phyloP scores from a whole-genome alignment of 2,797 vertebrate species.

The Catostomus latipinnis region DNA sequence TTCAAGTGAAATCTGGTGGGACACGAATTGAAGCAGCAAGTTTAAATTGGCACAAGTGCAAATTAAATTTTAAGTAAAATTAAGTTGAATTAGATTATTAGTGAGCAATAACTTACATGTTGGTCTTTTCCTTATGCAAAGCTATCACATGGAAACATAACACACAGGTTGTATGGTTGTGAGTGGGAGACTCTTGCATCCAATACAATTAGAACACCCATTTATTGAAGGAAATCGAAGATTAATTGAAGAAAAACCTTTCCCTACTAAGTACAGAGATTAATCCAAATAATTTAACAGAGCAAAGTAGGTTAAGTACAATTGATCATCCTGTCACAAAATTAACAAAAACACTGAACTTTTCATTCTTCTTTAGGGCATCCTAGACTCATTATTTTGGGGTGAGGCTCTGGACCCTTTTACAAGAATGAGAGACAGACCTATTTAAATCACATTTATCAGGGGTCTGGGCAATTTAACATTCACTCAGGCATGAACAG shows the following conservation, averaged over 20 bases:
- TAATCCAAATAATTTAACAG: neutral
- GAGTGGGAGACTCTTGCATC: too few species aligned
- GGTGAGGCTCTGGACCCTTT: neutral
- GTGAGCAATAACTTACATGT: too few species aligned
- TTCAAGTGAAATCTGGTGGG: too few species aligned
- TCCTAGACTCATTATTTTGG: neutral
- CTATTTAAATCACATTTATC: constrained; percentile 31
- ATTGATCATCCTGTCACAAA: neutral
- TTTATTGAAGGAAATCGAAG: neutral
- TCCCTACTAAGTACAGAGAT: neutral
- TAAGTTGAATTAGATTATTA: too few species aligned
- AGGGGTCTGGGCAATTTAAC: constrained; percentile 42
- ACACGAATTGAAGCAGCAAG: too few species aligned
- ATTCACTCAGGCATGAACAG: constrained; percentile 37
- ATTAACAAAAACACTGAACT: too few species aligned
- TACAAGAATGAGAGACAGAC: constrained; percentile 1
- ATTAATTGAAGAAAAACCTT: neutral
- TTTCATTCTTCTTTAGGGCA: neutral
- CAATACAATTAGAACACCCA: neutral
- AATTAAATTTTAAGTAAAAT: too few species aligned
- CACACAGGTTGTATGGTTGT: too few species aligned
- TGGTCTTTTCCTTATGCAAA: too few species aligned
- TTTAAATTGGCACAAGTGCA: too few species aligned
- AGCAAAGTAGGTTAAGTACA: neutral
- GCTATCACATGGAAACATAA: too few species aligned